Base-by-base conservation (phyloP, 2,888 invertebrate species). In the Crematogaster levior region DNA sequence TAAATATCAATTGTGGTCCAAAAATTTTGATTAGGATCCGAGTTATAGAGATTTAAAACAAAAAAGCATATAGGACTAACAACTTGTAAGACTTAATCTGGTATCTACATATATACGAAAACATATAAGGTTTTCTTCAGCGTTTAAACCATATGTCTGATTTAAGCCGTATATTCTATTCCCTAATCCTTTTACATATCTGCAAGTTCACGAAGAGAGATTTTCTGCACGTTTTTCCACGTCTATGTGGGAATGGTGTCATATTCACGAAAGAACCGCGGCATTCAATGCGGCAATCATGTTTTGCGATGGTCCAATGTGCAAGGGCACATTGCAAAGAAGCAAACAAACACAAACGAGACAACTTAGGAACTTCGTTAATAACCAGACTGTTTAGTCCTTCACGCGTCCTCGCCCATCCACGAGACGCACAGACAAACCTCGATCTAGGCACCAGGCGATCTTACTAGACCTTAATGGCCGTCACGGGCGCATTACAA, bases 321-420 rank as follows among this genome's bases (percentile, higher is more conserved):
- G 82, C 53, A 77, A 85, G 56, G 75, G 40, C 48, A 65, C 74
- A 77, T 70, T 73, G 79, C 74, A 79, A 85, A 66, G 84, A 70
- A 66, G 80, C 80, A 58, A 40, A 70, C 58, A 24, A 75, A 60
- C 75, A 40, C 77, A 82, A 88, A 89, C 68, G 87, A 85, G 87
- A 89, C 85, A 90, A 90, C 87, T 90, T 90, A 37, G 63, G 43
- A 87, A 90, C 86, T 83, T 86, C 82, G 82, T 88, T 88, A 88
- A 87, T 85, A 85, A 89, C 79, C 81, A 70, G 66, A 79, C 58
- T 60, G 83, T 86, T 88, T 83, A 86, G 87, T 75, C 70, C 70
- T 48, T 53, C 77, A 51, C 73, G 66, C 77, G 51, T 46, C 27
- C 46, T 74, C 27, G 24, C 63, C 30, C 43, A 60, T n/a, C 27